phyloP scores from a whole-genome alignment of 2,888 invertebrate genomes.

The Nasonovia ribisnigri region DNA sequence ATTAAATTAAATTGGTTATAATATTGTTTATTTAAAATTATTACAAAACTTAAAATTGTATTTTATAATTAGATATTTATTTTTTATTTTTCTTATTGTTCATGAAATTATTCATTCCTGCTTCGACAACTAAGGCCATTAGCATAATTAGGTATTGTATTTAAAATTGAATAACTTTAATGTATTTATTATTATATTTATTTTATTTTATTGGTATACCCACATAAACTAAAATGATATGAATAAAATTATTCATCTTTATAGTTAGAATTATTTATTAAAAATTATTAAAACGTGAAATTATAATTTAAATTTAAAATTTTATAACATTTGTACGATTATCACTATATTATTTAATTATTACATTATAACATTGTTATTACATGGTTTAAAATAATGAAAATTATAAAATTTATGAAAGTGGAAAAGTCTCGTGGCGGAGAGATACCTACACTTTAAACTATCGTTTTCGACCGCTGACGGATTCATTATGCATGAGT shows the following conservation, averaged over 20 bases:
- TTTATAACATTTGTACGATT: neutral
- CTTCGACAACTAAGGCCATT: no score
- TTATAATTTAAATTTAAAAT: neutral
- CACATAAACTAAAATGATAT: neutral
- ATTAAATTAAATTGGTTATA: neutral
- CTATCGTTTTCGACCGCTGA: neutral
- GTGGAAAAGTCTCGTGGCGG: neutral
- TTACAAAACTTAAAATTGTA: neutral
- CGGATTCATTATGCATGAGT: neutral
- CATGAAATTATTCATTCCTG: no score
- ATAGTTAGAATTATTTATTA: neutral
- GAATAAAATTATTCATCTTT: no score
- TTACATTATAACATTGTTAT: neutral
- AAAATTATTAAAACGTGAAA: no score
- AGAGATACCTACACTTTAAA: no score
- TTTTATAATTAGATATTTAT: no score
- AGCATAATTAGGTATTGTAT: no score
- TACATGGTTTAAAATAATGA: neutral
- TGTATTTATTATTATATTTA: neutral
- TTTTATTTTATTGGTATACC: neutral
- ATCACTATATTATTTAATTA: neutral
- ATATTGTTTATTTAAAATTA: neutral
- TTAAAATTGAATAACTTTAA: neutral
- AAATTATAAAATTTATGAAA: neutral
- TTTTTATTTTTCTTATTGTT: no score